phyloP scores from a whole-genome alignment of 2,113 vertebrate genomes.

The Ochotona princeps region DNA sequence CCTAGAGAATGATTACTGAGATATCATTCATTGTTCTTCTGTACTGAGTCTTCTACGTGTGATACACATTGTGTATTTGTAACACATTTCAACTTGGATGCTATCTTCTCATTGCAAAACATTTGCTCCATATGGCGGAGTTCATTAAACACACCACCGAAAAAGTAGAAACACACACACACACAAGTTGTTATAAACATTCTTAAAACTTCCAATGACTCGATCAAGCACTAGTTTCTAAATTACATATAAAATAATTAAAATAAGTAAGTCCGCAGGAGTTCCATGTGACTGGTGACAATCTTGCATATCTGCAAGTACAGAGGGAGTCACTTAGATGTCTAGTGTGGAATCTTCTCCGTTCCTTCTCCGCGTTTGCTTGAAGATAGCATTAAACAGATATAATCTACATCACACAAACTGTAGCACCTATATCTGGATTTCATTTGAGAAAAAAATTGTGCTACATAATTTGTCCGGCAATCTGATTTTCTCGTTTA shows the following conservation, averaged over 20 bases:
- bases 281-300: neutral
- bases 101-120: neutral
- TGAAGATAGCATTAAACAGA: neutral
- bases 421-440: neutral
- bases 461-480: constrained; percentile 10
- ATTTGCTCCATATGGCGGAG: neutral
- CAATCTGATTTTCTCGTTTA: neutral
- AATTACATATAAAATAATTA: constrained; percentile 29
- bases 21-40: neutral
- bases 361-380: neutral
- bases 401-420: neutral
- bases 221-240: neutral
- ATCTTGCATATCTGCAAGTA: neutral
- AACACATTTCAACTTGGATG: neutral
- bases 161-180: neutral
- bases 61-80: neutral
- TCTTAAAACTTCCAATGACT: neutral
- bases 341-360: neutral
- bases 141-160: constrained; percentile 16
- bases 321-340: neutral
- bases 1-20: neutral
- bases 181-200: neutral
- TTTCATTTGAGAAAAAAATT: constrained; percentile 28
- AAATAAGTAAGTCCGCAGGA: neutral
- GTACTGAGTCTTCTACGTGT: neutral